Percentiles rank a stretch among this genome's conserved stretches.
Conservation (phyloP, 2,797 vertebrate genomes). For the Pangasius sanitwongsei region DNA sequence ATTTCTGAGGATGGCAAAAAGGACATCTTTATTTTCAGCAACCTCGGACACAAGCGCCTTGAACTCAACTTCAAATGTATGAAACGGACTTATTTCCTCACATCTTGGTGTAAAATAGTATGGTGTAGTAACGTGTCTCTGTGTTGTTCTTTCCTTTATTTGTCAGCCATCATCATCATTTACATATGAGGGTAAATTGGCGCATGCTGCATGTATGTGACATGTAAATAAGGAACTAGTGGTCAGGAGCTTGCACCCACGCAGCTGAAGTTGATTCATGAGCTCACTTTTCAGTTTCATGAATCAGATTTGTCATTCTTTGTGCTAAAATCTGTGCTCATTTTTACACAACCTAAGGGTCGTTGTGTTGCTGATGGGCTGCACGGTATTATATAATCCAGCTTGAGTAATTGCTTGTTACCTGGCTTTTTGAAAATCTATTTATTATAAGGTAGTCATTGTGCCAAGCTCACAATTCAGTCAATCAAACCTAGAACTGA, state of each 20-base stretch:
- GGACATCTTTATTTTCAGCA: not conserved
- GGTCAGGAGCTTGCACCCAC: not conserved
- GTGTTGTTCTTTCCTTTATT: not conserved
- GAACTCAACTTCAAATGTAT: not conserved
- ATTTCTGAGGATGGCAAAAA: slow-evolving; percentile 7
- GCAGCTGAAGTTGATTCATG: slow-evolving; percentile 5
- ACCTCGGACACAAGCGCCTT: not conserved
- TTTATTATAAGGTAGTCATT: not conserved
- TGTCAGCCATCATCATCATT: not conserved
- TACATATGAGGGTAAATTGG: not conserved
- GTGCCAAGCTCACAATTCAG: not conserved
- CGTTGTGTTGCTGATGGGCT: not conserved
- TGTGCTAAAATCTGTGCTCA: not conserved
- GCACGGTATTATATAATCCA: not conserved
- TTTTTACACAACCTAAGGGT: not conserved
- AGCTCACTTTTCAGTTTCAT: not conserved
- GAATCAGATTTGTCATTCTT: not conserved
- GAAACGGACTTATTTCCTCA: not conserved
- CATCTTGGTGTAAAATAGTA: not conserved
- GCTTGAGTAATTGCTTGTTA: not conserved
- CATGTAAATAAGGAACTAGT: not conserved
- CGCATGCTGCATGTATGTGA: slow-evolving; percentile 16
- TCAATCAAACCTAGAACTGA: not conserved
- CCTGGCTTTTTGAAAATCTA: not conserved
- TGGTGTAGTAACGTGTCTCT: not conserved